Evolutionary conservation across 2,797 vertebrate species (phyloP).

Genomic region (Galagoides demidoff): DNA sequence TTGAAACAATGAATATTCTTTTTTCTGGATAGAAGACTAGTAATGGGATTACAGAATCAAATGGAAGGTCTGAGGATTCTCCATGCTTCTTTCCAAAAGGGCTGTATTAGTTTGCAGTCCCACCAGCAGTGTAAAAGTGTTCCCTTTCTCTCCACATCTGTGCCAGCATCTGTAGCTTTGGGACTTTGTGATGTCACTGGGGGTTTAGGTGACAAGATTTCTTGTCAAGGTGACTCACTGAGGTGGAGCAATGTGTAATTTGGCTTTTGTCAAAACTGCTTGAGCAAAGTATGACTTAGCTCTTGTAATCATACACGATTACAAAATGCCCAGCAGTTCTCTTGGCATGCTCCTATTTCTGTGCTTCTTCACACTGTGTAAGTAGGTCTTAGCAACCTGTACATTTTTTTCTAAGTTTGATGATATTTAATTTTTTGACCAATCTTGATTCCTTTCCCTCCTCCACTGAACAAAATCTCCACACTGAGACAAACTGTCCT

Average conservation of each 20-base stretch:
- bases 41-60: too few species aligned
- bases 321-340: neutral
- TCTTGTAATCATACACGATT: neutral
- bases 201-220: neutral
- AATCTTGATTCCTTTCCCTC: neutral
- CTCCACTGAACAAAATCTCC: neutral
- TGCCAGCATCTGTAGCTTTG: too few species aligned
- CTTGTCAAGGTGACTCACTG: neutral
- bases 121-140: too few species aligned
- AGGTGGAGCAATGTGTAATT: too few species aligned
- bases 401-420: neutral
- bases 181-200: too few species aligned
- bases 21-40: too few species aligned
- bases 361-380: neutral
- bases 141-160: too few species aligned
- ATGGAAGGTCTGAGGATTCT: too few species aligned
- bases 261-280: neutral
- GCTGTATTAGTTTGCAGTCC: too few species aligned
- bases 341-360: neutral
- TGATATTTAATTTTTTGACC: neutral
- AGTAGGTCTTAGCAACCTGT: neutral
- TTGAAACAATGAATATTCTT: too few species aligned
- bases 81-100: too few species aligned
- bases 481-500: too few species aligned
- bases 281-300: neutral